Evolutionary conservation across 2,113 vertebrate species (phyloP).

Genomic region (Centropristis striata): DNA sequence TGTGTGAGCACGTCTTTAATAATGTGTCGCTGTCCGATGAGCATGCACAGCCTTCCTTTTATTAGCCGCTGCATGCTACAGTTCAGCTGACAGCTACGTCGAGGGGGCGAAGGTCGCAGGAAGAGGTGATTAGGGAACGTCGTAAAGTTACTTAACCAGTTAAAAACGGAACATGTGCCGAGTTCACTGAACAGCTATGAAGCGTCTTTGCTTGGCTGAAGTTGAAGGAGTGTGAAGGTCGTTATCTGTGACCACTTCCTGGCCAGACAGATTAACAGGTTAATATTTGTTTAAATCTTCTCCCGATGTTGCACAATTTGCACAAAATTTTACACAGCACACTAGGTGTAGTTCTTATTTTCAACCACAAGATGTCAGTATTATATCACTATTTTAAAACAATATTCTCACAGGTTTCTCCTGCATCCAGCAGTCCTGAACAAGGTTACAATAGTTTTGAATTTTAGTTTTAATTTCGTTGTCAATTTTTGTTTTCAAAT

Average conservation of each 20-base stretch:
- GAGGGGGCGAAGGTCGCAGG: constrained; percentile 49
- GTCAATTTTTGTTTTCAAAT: too few relatives aligned
- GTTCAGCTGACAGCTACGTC: background rate
- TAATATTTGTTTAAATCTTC: constrained; percentile 35
- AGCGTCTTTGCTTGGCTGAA: background rate
- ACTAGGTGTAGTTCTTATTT: background rate
- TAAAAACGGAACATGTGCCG: constrained; percentile 24
- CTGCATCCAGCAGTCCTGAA: background rate
- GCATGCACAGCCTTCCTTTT: constrained; percentile 14
- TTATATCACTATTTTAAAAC: background rate
- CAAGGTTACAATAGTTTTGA: too few relatives aligned
- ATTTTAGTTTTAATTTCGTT: too few relatives aligned
- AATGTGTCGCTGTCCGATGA: background rate
- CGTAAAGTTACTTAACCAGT: constrained; percentile 42
- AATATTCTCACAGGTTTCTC: background rate
- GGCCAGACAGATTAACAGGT: background rate
- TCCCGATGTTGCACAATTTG: background rate
- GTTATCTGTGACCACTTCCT: constrained; percentile 34
- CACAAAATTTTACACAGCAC: rapidly evolving
- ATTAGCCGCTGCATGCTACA: constrained; percentile 66
- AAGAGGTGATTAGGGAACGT: constrained; percentile 66
- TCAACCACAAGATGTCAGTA: constrained; percentile 60
- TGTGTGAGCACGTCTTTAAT: constrained; percentile 7
- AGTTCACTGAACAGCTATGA: too few relatives aligned
- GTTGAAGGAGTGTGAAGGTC: constrained; percentile 51